These are phyloP conservation scores for Philonicus albiceps DNA, from an alignment of 2,888 invertebrate species.

Conservation along the genomic window DNA sequence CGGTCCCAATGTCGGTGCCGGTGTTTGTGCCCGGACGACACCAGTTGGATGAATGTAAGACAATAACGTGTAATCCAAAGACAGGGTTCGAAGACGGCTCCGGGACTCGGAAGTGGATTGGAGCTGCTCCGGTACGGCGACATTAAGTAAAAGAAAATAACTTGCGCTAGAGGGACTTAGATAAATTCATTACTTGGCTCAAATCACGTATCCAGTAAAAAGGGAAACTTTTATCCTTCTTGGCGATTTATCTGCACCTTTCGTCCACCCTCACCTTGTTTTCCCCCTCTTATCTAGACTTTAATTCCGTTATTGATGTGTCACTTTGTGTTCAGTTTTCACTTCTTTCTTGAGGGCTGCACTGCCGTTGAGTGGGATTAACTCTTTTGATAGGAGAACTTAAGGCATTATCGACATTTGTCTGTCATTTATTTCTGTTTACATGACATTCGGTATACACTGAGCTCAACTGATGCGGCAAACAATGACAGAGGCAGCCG, in stretches of 20 bases:
- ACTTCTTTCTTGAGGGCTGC: background rate
- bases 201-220: constrained; percentile 46
- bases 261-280: background rate
- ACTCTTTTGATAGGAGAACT: background rate
- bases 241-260: constrained; percentile 34
- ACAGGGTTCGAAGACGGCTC: background rate
- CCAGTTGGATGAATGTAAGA: constrained; percentile 29
- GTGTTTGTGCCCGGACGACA: constrained; percentile 17
- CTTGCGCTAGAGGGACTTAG: constrained; percentile 44
- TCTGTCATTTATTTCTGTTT: constrained; percentile 12
- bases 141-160: constrained; percentile 25
- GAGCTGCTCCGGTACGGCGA: background rate
- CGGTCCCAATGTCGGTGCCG: too few relatives aligned
- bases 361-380: background rate
- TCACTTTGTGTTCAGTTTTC: constrained; percentile 36
- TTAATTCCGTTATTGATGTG: constrained; percentile 40
- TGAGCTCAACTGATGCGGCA: background rate
- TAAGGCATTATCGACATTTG: background rate
- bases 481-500: background rate
- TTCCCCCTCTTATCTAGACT: background rate
- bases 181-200: constrained; percentile 47
- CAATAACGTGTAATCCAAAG: constrained; percentile 36
- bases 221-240: constrained; percentile 31
- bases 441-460: constrained; percentile 8
- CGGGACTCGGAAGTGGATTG: background rate